Evolutionary conservation across 2,113 vertebrate genomes (phyloP), one percentile per base, ranked within the genome.

Genomic region (human (Homo sapiens)): DNA sequence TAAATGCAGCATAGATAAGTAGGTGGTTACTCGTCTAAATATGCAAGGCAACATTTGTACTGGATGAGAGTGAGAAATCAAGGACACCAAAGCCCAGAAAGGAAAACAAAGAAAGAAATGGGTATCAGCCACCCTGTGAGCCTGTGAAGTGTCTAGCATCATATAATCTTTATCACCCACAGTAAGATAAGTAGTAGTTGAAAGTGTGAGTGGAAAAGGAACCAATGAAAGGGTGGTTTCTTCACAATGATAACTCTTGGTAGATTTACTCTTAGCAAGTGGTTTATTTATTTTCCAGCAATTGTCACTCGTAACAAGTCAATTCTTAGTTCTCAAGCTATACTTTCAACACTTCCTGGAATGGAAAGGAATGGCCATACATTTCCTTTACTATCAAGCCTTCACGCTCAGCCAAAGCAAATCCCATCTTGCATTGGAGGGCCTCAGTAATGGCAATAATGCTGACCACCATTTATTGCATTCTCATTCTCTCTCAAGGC

Each of bases 251-350:
- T 59, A 86, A 5, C 78, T 89, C 52, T 91, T 23, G 2, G 38
- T 64, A 59, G 35, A 84, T 93, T 94, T 84, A 70, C 93, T 94
- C 50, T 81, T 81, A 86, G 38, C 38, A 85, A 92, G 82, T 64
- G 32, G 52, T 70, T 96, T 94, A 78, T 95, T 55, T 87, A 52
- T 5, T 8, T 89, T 95, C 52, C 43, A 93, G 78, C 30, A 93
- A 86, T 23, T 91, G 35, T 78, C 57, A 73, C 52, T 88, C 6
- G 30, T 61, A 91, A 73, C 64, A 89, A 79, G 70, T 38, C 68
- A 94, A 38, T n/a, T 38, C 83, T n/a, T 94, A 61, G 61, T 90
- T 84, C 88, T 50, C 43, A 50, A 85, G 68, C 25, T 78, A 72
- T 12, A 43, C 57, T 82, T 93, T 82, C 82, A 50, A 43, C 82